Percentiles rank a stretch among this genome's conserved stretches.
phyloP scores from a whole-genome alignment of 2,113 vertebrate species.

The Neolamprologus kungweensis region DNA sequence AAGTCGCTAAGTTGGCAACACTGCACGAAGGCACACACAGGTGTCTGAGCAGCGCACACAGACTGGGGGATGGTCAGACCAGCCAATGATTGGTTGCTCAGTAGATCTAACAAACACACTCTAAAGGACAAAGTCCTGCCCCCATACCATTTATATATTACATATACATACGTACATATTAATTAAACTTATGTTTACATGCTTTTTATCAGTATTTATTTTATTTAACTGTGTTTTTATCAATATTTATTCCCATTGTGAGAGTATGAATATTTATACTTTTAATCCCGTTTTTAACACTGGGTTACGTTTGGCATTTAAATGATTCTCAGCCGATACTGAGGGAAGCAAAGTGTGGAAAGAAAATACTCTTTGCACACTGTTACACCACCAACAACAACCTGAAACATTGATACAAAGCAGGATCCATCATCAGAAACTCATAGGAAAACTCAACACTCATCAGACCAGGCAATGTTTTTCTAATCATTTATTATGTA shows the following conservation, averaged over 20 bases:
- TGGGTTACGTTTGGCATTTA: accelerated
- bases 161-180: neutral
- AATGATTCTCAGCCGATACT: neutral
- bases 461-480: neutral
- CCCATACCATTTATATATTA: neutral
- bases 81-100: neutral
- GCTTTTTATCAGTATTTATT: neutral
- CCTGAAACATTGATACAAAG: neutral
- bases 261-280: neutral
- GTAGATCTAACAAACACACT: neutral
- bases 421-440: accelerated
- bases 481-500: neutral
- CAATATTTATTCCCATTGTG: neutral
- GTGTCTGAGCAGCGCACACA: neutral
- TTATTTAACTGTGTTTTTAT: neutral
- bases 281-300: neutral
- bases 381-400: neutral
- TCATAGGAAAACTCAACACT: neutral
- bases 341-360: accelerated
- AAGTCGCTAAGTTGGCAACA: too few relatives aligned
- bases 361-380: neutral
- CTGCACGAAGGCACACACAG: too few relatives aligned
- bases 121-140: neutral
- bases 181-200: neutral
- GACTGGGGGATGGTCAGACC: neutral